A percentile compares a stretch with the other conserved stretches of the same genome.
phyloP scores from a whole-genome alignment of 2,113 vertebrate genomes.

The Myrmophylax atrothorax region DNA sequence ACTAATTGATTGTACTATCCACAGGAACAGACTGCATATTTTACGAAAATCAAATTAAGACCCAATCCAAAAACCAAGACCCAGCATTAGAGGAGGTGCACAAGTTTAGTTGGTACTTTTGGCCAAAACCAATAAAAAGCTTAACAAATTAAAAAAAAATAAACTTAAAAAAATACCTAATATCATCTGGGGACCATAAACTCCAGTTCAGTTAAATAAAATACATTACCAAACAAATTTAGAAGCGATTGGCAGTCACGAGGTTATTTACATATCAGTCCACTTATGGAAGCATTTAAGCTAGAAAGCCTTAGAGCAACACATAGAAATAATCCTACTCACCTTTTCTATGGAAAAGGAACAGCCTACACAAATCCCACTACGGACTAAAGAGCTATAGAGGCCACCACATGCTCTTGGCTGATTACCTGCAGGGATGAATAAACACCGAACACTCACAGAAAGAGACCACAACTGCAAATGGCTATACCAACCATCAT shows the following conservation, averaged over 20 bases:
- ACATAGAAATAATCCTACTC: slow-evolving; percentile 39
- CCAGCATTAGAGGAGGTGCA: not conserved
- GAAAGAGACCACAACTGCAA: not conserved
- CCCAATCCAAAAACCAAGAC: not conserved
- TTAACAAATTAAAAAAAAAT: not conserved
- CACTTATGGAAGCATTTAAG: not conserved
- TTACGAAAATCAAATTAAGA: not conserved
- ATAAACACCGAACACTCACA: not conserved
- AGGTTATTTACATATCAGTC: not conserved
- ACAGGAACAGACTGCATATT: not conserved
- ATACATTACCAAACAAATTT: not conserved
- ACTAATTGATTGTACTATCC: not conserved
- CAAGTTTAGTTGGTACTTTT: not conserved
- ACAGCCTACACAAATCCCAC: not conserved
- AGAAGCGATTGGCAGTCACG: not conserved
- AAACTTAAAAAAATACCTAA: not conserved
- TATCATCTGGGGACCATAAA: not conserved
- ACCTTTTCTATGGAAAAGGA: slow-evolving; percentile 5
- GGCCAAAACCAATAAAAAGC: not conserved
- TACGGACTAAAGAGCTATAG: not conserved
- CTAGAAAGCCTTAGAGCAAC: not conserved
- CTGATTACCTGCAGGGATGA: slow-evolving; percentile 19
- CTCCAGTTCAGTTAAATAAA: not conserved
- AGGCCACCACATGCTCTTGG: not conserved
- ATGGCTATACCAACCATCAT: not conserved